These are phyloP conservation scores for Lepidocyrtinus sp. DNA, from an alignment of 2,888 invertebrate species.

Conservation along the genomic window DNA sequence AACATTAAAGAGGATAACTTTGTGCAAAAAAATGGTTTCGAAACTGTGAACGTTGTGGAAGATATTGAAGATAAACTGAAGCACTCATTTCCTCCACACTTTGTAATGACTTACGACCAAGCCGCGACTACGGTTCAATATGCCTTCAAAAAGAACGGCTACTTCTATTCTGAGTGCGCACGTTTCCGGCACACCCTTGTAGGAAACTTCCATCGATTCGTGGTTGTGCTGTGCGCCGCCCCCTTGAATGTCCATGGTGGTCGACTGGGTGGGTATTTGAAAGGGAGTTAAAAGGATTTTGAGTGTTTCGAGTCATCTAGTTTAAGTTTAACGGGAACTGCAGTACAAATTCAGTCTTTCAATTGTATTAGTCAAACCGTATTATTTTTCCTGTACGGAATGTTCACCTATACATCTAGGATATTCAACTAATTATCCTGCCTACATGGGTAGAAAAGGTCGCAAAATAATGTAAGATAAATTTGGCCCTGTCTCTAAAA, in stretches of 20 bases:
- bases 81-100: constrained; percentile 52
- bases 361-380: too few species aligned
- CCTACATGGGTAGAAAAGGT: too few species aligned
- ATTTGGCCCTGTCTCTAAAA: too few species aligned
- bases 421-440: too few species aligned
- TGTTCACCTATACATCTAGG: too few species aligned
- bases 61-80: constrained; percentile 42
- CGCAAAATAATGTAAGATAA: too few species aligned
- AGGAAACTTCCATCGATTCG: background rate
- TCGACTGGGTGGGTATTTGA: background rate
- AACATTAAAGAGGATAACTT: constrained; percentile 17
- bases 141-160: background rate
- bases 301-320: background rate
- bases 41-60: background rate
- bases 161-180: background rate
- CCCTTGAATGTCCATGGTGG: background rate
- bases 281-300: background rate
- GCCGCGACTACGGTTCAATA: background rate
- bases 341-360: background rate
- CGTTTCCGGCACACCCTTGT: background rate
- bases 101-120: background rate
- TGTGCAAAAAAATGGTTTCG: constrained; percentile 35
- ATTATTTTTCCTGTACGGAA: too few species aligned
- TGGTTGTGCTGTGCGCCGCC: background rate
- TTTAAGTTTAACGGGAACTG: background rate